phyloP scores from a whole-genome alignment of 2,888 invertebrate species.

The Cyrtodaria siliqua region DNA sequence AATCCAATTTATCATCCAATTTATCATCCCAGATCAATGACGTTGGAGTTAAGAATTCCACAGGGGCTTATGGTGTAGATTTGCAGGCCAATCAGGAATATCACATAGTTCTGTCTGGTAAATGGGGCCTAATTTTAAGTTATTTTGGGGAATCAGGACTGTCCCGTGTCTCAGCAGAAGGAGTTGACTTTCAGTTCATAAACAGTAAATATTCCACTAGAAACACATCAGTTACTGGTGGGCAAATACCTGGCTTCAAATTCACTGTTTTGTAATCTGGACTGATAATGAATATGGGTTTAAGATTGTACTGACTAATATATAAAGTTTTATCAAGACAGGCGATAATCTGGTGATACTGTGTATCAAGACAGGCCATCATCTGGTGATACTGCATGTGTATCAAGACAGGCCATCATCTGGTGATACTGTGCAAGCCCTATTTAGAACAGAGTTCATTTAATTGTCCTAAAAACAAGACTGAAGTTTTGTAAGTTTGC shows the following conservation, averaged over 20 bases:
- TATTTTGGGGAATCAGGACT: constrained; percentile 53
- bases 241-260: constrained; percentile 53
- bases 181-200: constrained; percentile 40
- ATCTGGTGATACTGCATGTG: no score
- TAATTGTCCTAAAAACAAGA: no score
- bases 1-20: constrained; percentile 9
- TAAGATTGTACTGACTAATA: no score
- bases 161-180: constrained; percentile 9
- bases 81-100: constrained; percentile 37
- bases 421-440: no score
- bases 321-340: no score
- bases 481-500: no score
- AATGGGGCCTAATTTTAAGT: constrained; percentile 24
- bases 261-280: no score
- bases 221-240: constrained; percentile 46
- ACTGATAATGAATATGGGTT: no score
- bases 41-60: constrained; percentile 34
- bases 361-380: no score
- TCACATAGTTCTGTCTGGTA: constrained; percentile 42
- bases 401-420: no score
- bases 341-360: no score
- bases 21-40: constrained; percentile 18
- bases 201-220: constrained; percentile 50
- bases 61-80: constrained; percentile 22
- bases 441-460: no score